phyloP scores from a whole-genome alignment of 2,888 invertebrate species.

The Bellardia bayeri region DNA sequence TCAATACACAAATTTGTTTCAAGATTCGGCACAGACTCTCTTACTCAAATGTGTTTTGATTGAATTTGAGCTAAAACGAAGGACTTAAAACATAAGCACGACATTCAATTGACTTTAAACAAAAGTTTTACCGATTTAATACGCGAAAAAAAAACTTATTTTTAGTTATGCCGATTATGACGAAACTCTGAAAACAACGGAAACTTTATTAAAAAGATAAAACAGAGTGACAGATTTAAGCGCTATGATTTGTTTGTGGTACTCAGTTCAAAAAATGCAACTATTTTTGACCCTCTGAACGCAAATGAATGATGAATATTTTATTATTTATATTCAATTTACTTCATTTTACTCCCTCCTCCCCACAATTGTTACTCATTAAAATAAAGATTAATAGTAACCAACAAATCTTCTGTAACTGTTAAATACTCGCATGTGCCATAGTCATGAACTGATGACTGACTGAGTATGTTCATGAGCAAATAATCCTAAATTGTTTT shows the following conservation, averaged over 20 bases:
- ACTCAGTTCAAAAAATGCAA: too few relatives aligned
- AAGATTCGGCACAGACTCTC: too few relatives aligned
- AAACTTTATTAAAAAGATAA: too few relatives aligned
- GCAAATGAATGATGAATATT: neutral
- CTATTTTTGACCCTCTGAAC: too few relatives aligned
- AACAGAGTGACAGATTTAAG: too few relatives aligned
- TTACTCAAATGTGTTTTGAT: too few relatives aligned
- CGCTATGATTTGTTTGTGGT: too few relatives aligned
- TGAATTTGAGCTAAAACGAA: neutral
- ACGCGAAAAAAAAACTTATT: too few relatives aligned
- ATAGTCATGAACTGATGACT: neutral
- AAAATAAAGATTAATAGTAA: neutral
- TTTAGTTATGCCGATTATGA: too few relatives aligned
- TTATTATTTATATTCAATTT: neutral
- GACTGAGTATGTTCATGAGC: neutral
- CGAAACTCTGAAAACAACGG: too few relatives aligned
- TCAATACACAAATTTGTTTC: too few relatives aligned
- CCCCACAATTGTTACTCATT: neutral
- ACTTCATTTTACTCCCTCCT: neutral
- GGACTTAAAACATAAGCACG: conserved; percentile 1
- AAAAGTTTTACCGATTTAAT: too few relatives aligned
- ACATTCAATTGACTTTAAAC: neutral
- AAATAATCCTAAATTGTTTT: neutral
- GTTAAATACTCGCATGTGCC: neutral
- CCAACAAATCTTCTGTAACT: conserved; percentile 5